Evolutionary conservation across 2,113 vertebrate genomes (phyloP), one percentile per base, ranked within the genome.

Genomic region (Gorsachius goisagi): DNA sequence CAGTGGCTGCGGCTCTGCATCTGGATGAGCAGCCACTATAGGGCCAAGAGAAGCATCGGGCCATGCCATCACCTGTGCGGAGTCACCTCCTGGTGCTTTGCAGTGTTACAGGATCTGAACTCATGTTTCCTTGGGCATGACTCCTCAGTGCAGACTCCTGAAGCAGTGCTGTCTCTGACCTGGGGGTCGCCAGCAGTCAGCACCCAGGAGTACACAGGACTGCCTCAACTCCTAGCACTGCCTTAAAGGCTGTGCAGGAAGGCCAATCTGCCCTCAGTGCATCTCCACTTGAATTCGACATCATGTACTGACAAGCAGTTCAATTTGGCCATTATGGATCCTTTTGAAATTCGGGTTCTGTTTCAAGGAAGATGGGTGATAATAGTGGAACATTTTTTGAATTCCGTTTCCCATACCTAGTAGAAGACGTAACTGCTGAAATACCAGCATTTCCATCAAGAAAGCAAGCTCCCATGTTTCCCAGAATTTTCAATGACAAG

Each of bases 51-150:
- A 63, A 75, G 32, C 44, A 32, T 32, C 1, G 2, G 5, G 15
- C 6, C 15, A 1, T 50, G 58, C 39, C 2, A 1, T 56, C 35
- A 62, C 16, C 12, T 4, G 0, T 44, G 35, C 2, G 1, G 35
- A 37, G 50, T 6, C 32, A 79, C 12, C 9, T 87, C 23, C 35
- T 64, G 41, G 15, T 44, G 41, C 59, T 62, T 71, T 59, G 16
- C 26, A 12, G 12, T 37, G 13, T 59, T 53, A 19, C 6, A 15
- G 66, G 9, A n/a, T 64, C 44, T 56, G 45, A 62, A 68, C 28
- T n/a, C 2, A 0, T 41, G 32, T 72, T 85, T 72, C 32, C 0
- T 0, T 35, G 47, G 58, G 33, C 12, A 9, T n/a, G 35, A 26
- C 33, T 93, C 74, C 13, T 15, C 33, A 18, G 6, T 11, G 2